Evolutionary conservation across 2,113 vertebrate genomes (phyloP).

Genomic region (Thunnus maccoyii): DNA sequence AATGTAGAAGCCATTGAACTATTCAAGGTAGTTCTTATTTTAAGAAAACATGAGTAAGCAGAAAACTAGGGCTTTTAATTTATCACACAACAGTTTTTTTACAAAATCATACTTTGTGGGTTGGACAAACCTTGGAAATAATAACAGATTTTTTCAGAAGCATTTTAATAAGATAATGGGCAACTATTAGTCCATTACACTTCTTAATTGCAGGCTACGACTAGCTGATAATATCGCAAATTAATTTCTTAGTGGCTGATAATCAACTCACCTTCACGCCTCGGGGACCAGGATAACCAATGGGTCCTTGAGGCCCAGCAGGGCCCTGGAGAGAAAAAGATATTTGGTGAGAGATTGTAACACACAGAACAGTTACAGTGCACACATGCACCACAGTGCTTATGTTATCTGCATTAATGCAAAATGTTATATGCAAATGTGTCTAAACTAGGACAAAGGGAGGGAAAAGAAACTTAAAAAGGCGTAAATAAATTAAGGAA

Average conservation of each 20-base stretch:
- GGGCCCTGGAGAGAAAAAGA: conserved; percentile 88
- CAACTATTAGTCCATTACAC: conserved; percentile 11
- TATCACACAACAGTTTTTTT: not conserved
- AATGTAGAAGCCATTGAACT: not conserved
- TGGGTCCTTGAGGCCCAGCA: conserved; percentile 93
- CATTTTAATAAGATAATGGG: conserved; percentile 15
- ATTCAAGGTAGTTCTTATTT: not conserved
- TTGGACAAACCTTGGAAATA: conserved; percentile 22
- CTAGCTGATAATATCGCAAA: not conserved
- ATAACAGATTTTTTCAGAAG: not conserved
- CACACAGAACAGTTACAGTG: not conserved
- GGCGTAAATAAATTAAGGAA: conserved; percentile 1
- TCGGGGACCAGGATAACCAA: conserved; percentile 94
- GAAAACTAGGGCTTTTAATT: not conserved
- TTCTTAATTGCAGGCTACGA: not conserved
- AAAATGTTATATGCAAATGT: conserved; percentile 46
- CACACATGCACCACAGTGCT: not conserved
- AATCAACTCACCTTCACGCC: conserved; percentile 93
- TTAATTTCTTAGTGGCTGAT: not conserved
- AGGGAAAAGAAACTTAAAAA: conserved; percentile 17
- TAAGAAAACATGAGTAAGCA: not conserved
- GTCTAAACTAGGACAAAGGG: conserved; percentile 25
- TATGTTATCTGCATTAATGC: conserved; percentile 24
- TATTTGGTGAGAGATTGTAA: conserved; percentile 37
- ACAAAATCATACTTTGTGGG: not conserved